phyloP scores from a whole-genome alignment of 64 coral and sea anemone genomes.

The Platygyra sinensis region DNA sequence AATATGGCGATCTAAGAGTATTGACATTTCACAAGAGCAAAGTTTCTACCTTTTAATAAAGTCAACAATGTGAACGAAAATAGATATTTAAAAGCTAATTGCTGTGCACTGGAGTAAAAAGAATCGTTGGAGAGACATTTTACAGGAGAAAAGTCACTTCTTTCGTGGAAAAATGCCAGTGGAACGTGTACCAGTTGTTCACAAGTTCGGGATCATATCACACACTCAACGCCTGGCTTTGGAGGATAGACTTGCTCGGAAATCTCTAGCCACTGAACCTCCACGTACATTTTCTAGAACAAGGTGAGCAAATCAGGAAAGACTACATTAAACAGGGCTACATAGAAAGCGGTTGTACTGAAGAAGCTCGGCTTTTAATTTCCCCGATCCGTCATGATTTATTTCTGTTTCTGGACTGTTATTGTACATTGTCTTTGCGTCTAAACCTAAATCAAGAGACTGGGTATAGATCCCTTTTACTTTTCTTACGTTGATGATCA shows the following conservation, averaged over 20 bases:
- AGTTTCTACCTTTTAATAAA: too few species aligned
- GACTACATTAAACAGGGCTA: too few species aligned
- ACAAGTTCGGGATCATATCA: constrained; percentile 98
- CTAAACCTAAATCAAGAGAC: too few species aligned
- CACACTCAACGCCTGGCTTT: constrained; percentile 85
- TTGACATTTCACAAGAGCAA: background rate
- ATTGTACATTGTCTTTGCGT: too few species aligned
- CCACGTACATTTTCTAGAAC: constrained; percentile 68
- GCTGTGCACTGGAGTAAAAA: background rate
- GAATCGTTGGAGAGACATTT: background rate
- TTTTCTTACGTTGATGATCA: too few species aligned
- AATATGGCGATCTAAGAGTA: background rate
- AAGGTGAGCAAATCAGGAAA: constrained; percentile 20
- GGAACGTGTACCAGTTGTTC: constrained; percentile 81
- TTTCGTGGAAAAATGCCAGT: constrained; percentile 68
- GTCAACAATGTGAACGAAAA: too few species aligned
- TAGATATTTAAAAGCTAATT: background rate
- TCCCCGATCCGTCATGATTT: too few species aligned
- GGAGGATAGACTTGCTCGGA: constrained; percentile 77
- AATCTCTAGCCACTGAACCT: constrained; percentile 44
- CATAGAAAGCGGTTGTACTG: too few species aligned
- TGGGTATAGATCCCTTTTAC: too few species aligned
- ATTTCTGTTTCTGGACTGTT: too few species aligned
- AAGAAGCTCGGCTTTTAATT: too few species aligned
- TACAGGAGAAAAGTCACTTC: background rate